Conservation (phyloP, 2,888 invertebrate genomes). For the Physocephala rufipes region DNA sequence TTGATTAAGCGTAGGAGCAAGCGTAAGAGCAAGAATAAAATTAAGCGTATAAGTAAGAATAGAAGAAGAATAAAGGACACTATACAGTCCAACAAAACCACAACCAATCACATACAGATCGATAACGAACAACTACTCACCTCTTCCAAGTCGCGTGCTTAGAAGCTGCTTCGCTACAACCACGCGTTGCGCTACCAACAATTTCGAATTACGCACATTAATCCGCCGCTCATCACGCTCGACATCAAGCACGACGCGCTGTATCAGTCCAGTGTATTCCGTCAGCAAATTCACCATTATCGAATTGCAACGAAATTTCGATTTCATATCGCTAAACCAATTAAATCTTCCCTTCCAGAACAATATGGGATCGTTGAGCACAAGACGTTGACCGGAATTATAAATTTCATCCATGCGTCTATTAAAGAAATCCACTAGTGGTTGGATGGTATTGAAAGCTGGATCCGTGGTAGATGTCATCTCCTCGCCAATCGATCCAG, state of each 20-base stretch:
- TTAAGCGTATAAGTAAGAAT: too few species aligned
- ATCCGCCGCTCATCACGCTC: constrained; percentile 36
- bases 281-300: constrained; percentile 49
- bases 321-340: constrained; percentile 45
- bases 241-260: constrained; percentile 47
- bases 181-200: constrained; percentile 47
- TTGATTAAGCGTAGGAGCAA: background rate
- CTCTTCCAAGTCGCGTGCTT: constrained; percentile 43
- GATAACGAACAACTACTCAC: constrained; percentile 18
- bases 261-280: constrained; percentile 49
- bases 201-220: constrained; percentile 47
- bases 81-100: too few species aligned
- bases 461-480: constrained; percentile 28
- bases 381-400: constrained; percentile 50
- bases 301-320: constrained; percentile 49
- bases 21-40: too few species aligned
- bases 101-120: background rate
- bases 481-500: background rate
- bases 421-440: constrained; percentile 48
- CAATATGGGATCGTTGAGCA: constrained; percentile 51
- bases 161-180: constrained; percentile 46
- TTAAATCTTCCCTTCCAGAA: constrained; percentile 51
- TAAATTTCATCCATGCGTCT: constrained; percentile 49
- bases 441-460: constrained; percentile 29
- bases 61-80: too few species aligned